phyloP scores from a whole-genome alignment of 2,113 vertebrate genomes.

The Pontoporia blainvillei region DNA sequence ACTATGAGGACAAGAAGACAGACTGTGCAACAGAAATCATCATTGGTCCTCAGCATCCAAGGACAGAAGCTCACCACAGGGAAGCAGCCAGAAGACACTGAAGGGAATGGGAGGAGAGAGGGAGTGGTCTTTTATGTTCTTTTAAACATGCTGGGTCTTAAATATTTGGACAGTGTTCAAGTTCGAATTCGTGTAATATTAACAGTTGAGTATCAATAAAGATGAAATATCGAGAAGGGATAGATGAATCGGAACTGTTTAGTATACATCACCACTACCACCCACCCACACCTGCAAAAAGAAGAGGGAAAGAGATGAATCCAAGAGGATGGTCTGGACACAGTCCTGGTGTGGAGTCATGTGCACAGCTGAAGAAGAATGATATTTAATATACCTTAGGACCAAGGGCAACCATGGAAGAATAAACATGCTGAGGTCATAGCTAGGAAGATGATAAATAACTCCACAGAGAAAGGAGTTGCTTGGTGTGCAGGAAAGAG shows the following conservation, averaged over 20 bases:
- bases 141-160: neutral
- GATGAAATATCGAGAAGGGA: neutral
- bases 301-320: neutral
- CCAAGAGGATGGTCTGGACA: neutral
- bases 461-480: neutral
- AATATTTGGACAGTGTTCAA: neutral
- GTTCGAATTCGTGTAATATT: neutral
- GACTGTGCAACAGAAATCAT: neutral
- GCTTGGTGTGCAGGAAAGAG: neutral
- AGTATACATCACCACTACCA: neutral
- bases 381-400: neutral
- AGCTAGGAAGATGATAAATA: neutral
- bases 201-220: neutral
- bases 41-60: neutral
- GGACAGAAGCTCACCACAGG: neutral
- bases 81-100: neutral
- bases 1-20: neutral
- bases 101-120: neutral
- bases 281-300: neutral
- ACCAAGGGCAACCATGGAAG: neutral
- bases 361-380: neutral
- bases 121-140: neutral
- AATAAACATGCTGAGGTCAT: neutral
- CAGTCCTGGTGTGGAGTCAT: neutral
- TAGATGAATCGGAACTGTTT: neutral